Conservation (phyloP, 2,113 vertebrate species). For the Chionodraco myersi region DNA sequence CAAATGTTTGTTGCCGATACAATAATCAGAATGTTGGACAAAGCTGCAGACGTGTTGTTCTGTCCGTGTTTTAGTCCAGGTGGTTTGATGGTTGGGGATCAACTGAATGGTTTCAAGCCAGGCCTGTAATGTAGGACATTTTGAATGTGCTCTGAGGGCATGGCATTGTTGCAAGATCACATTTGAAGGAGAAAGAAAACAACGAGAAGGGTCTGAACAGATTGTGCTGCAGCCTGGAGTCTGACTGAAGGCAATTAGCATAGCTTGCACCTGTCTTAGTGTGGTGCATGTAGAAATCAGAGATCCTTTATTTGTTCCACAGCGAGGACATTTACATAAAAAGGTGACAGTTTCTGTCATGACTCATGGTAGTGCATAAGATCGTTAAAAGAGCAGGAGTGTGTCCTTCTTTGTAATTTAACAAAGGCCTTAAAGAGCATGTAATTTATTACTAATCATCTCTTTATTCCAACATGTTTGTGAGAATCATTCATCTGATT, state of each 20-base stretch:
- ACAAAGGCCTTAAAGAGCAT: not conserved
- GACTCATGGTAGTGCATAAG: not conserved
- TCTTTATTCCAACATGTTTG: not conserved
- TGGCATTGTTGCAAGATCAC: constrained; percentile 51
- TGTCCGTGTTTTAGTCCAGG: constrained; percentile 13
- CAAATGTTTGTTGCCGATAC: no score
- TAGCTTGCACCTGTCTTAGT: constrained; percentile 37
- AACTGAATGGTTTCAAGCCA: not conserved
- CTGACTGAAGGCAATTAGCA: constrained; percentile 49
- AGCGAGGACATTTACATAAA: no score
- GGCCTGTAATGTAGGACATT: constrained; percentile 67
- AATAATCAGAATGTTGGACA: not conserved
- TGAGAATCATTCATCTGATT: not conserved
- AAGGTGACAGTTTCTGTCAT: constrained; percentile 18
- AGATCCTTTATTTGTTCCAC: no score
- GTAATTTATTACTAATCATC: constrained; percentile 4
- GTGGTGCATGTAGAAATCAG: not conserved
- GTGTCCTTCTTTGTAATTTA: constrained; percentile 3
- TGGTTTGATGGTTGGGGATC: constrained; percentile 22
- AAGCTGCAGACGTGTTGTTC: not conserved
- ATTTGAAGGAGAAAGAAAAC: constrained; percentile 50
- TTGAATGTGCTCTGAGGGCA: constrained; percentile 53
- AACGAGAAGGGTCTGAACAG: constrained; percentile 71
- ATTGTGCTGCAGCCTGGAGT: constrained; percentile 78
- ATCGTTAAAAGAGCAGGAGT: not conserved